Evolutionary conservation across 2,797 vertebrate genomes (phyloP), one percentile per base, ranked within the genome.

Genomic region (Ptychadena robeensis): DNA sequence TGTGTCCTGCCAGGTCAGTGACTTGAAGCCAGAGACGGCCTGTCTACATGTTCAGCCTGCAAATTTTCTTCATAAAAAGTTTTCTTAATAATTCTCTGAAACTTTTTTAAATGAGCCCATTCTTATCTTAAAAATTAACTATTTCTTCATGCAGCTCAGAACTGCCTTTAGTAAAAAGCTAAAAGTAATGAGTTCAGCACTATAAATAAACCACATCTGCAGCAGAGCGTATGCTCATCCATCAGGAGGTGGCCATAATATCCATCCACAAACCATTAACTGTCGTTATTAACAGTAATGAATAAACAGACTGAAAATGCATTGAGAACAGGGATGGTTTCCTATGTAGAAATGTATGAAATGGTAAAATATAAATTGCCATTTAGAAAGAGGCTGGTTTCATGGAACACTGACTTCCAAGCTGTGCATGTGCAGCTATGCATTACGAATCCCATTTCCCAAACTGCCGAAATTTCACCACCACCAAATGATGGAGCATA

Each of bases 261-360:
- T 34, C 38, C 37, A 71, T 40, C 44, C 71, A 25, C 12, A 77
- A 73, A 28, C 63, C 40, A 79, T 78, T 85, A 59, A 35, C 61
- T 12, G 25, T 48, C 69, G 72, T 57, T 69, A 65, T 73, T 70
- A 85, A 68, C 68, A 44, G 35, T 69, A 75, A 61, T 75, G 28
- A 85, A 78, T 73, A 82, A 82, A 73, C 31, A 15, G 34, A 30
- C 63, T 28, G 25, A 53, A 40, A 27, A 25, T 72, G 67, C 66
- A 70, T 57, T 83, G 38, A 79, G 31, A 32, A 22, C 40, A 79
- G 82, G 71, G 61, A 79, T 79, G 76, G 48, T 67, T 37, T 83
- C 38, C 57, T 15, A 61, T 71, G 63, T 73, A 63, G 37, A 83
- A 78, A 78, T 73, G 61, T 83, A 72, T 71, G 37, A 65, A 78